Base-by-base conservation (phyloP, 2,113 vertebrate genomes). In the Eudyptes chrysolophus region DNA sequence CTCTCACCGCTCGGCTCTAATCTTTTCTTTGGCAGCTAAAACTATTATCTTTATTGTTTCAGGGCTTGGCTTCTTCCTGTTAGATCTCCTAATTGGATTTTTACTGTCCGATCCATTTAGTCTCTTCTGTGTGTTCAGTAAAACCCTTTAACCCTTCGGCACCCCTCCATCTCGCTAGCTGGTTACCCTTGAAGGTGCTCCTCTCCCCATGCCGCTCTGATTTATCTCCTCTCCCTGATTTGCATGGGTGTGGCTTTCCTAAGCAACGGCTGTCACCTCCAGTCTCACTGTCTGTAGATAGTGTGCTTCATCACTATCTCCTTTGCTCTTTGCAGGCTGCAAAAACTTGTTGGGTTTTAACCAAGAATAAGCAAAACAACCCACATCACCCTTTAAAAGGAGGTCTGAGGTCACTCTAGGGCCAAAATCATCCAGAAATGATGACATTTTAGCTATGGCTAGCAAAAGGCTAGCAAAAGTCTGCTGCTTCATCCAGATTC, bases 81-180 rank as follows among this genome's bases (percentile, higher is more conserved):
- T 92, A 94, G 71, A 94, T 83, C 79, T 95, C 75, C 78, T 97
- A 93, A 96, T 90, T 96, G 94, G 94, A 94, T 98, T 97, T 97
- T 82, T 95, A 48, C 78, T 83, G 85, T 96, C 84, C 2, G 0
- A 92, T 95, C 96, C 92, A 72, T 92, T 97, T 96, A 96, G 84
- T 91, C 77, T 88, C 70, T 88, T 68, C 81, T 89, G 62, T 62
- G 92, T 5, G 1, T 66, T 86, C 90, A 84, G 30, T 81, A 84
- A 94, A 91, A 72, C 36, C 70, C 49, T 94, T 92, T 94, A 97
- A 92, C 87, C 55, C 87, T 86, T 81, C 5, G 11, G 38, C 42
- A 87, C 30, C 29, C n/a, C 10, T 89, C 54, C 4, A 4, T n/a
- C 52, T 85, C 1, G 0, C 36, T 77, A 52, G 27, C 62, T 4